phyloP scores from a whole-genome alignment of 2,888 invertebrate species.

The Caenorhabditis sulstoni region DNA sequence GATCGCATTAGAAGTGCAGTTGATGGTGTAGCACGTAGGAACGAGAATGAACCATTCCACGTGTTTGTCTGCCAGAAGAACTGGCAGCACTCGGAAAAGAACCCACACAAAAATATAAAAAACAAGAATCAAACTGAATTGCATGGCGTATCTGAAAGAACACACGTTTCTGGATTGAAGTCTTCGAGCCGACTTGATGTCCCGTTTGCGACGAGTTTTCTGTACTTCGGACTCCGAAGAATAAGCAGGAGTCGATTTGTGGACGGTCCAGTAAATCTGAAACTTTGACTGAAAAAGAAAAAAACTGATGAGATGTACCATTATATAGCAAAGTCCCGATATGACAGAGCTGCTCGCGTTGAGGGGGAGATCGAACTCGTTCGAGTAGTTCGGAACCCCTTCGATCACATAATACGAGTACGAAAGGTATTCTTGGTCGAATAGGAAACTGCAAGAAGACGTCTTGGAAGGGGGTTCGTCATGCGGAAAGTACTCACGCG shows the following conservation, averaged over 20 bases:
- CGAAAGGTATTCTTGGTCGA: conserved; percentile 57
- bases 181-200: conserved; percentile 5
- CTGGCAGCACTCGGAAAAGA: conserved; percentile 31
- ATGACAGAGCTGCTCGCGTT: conserved; percentile 50
- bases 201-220: conserved; percentile 1
- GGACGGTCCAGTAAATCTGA: conserved; percentile 41
- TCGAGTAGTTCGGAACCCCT: conserved; percentile 59
- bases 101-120: conserved; percentile 37
- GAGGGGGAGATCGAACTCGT: conserved; percentile 59
- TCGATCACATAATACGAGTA: conserved; percentile 51
- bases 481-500: conserved; percentile 48
- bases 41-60: conserved; percentile 38
- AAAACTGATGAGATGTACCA: conserved; percentile 32
- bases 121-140: conserved; percentile 22
- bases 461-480: too few relatives aligned
- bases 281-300: neutral
- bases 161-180: neutral
- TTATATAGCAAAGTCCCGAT: conserved; percentile 51
- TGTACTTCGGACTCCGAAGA: neutral
- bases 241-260: conserved; percentile 6
- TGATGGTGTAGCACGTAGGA: conserved; percentile 21
- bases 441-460: conserved; percentile 59
- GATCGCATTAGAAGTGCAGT: conserved; percentile 26
- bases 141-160: conserved; percentile 23
- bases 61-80: conserved; percentile 7